Conservation (phyloP, 2,888 invertebrate genomes). For the Pecten maximus region DNA sequence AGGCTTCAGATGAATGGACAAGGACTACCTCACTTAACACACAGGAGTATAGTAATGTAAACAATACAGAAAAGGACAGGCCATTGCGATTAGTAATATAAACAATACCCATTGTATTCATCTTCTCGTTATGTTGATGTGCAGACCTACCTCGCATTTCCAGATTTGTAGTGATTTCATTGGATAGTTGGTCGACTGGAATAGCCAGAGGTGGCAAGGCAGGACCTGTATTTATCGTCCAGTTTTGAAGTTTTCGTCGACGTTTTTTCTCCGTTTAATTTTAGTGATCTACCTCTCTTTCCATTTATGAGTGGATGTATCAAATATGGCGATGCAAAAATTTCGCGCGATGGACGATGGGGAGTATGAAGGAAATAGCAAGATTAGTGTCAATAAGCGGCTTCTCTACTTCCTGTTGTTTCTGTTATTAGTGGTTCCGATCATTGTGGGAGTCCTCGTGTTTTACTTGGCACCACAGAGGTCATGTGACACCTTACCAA, state of each 20-base stretch:
- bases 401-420: slow-evolving; percentile 65
- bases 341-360: slow-evolving; percentile 17
- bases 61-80: not conserved
- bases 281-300: not conserved
- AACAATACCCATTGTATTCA: not conserved
- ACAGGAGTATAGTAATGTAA: not conserved
- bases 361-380: slow-evolving; percentile 24
- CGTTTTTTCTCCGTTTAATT: not conserved
- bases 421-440: slow-evolving; percentile 66
- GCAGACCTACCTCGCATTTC: not conserved
- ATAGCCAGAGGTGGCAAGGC: not conserved
- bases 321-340: not conserved
- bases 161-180: not conserved
- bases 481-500: slow-evolving; percentile 49
- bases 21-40: not conserved
- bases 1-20: slow-evolving; percentile 20
- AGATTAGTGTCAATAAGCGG: slow-evolving; percentile 59
- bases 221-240: not conserved
- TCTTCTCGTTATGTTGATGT: not conserved
- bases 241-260: not conserved
- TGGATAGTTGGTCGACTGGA: not conserved
- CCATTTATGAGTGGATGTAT: not conserved
- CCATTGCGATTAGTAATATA: not conserved
- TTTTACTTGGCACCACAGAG: slow-evolving; percentile 67
- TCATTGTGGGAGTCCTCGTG: slow-evolving; percentile 69